phyloP scores from a whole-genome alignment of 2,797 vertebrate species.

The Buceros bicornis region DNA sequence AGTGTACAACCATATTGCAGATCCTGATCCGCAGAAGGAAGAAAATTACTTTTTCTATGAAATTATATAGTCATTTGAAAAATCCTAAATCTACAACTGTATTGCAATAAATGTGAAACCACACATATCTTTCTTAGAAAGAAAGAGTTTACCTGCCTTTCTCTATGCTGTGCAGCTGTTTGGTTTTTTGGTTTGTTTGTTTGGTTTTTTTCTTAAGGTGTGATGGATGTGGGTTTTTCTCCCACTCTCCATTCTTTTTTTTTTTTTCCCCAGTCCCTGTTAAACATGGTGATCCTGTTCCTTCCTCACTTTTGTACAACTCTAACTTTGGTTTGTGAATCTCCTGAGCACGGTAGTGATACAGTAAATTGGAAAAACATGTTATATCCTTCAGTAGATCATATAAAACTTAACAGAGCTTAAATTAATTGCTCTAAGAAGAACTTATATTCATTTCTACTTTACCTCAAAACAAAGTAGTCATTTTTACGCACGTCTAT shows the following conservation, averaged over 20 bases:
- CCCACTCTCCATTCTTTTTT: background rate
- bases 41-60: background rate
- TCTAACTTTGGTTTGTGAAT: background rate
- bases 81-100: background rate
- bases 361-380: background rate
- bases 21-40: background rate
- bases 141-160: background rate
- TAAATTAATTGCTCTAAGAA: background rate
- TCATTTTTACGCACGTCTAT: background rate
- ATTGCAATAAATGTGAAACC: background rate
- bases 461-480: background rate
- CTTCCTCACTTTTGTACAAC: background rate
- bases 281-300: background rate
- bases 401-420: background rate
- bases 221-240: accelerated
- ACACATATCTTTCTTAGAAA: background rate
- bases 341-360: background rate
- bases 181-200: no score
- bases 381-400: background rate
- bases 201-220: background rate
- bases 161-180: background rate
- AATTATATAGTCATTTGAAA: background rate
- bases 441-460: background rate
- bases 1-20: background rate
- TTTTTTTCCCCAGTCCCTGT: background rate